Base-by-base conservation (phyloP, 2,888 invertebrate species). In the Drosophila kokeensis region DNA sequence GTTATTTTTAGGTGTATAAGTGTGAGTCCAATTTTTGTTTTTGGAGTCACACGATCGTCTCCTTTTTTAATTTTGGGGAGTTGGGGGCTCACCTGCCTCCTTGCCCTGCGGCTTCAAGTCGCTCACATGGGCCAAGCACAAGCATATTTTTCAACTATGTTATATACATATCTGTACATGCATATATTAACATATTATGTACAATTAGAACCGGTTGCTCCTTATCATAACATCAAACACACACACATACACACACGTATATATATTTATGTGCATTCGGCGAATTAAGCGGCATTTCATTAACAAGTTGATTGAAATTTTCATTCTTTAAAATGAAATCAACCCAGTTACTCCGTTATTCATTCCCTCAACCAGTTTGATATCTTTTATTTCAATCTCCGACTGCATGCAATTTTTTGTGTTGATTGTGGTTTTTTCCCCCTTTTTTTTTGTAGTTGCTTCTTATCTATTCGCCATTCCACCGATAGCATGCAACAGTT, bases 271-370 rank as follows among this genome's bases (percentile, higher is more conserved):
- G 13, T 48, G 7, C 24, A 15, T 15, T 27, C 29, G 24, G 59
- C 11, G 18, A 40, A 30, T 59, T 29, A 40, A 45, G 18, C 53
- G 58, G 32, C 50, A 45, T 66, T 79, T 66, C 60, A 69, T 73
- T 69, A 83, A 75, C 85, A 82, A 89, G 71, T 74, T 84, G 80
- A 79, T 87, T 87, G 78, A 69, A 73, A 77, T 73, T 74, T 67
- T 7, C 68, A 73, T 72, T 76, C 29, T 42, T 60, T 58, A 40
- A 18, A 54, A 68, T 59, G 52, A 38, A 70, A 74, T 50, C 42
- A 68, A 68, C 18, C 49, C 64, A 68, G 70, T 62, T 62, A 59
- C 34, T 48, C 29, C 57, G 50, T n/a, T 30, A 30, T 18, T 27
- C 11, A 30, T 54, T 40, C 55, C 18, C 24, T 18, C 45, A 88